Evolutionary conservation across 2,888 invertebrate species (phyloP), one percentile per base, ranked within the genome.

Genomic region (Euspilapteryx auroguttella): DNA sequence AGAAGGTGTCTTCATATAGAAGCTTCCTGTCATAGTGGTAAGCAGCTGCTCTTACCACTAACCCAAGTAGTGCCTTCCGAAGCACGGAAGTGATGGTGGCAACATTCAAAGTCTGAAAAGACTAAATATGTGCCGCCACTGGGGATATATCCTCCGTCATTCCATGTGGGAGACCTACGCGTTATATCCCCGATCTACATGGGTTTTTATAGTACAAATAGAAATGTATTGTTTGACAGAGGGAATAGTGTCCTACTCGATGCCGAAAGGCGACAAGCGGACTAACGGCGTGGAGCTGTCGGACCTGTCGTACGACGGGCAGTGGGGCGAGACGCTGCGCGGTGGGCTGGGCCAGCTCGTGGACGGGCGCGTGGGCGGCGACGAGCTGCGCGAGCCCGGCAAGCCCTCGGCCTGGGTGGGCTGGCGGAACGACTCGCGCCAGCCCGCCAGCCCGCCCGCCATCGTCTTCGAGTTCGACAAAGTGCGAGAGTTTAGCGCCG

Each of bases 271-370:
- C 10, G 88, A 91, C 66, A 84, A 85, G 47, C 79, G 88, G 14
- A 88, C 87, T 38, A 82, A 84, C 40, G 86, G 84, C 27, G 82
- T 90, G 62, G 89, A 91, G 51, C 83, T 94, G 40, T 85, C 85
- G 37, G 94, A 94, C 62, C 81, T 83, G 37, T 84, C 85, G 12
- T 94, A 94, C 69, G 94, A 94, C 59, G 92, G 92, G 1, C 79
- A 85, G 44, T 88, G 88, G 85, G 85, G 83, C 2, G 84, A 83
- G 32, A 83, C 84, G 46, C 73, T 94, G 15, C 78, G 81, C 22
- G 83, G 85, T 9, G 94, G 94, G 1, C 68, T 94, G 17, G 94
- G 94, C 2, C 89, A 90, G 53, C 77, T 95, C 38, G 87, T 87
- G 8, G 92, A 93, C 53, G 92, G 92, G 9, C 80, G 82, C 44